These are phyloP conservation scores for Thrips palmi DNA, from an alignment of 1,140 invertebrate genomes.

Conservation along the genomic window DNA sequence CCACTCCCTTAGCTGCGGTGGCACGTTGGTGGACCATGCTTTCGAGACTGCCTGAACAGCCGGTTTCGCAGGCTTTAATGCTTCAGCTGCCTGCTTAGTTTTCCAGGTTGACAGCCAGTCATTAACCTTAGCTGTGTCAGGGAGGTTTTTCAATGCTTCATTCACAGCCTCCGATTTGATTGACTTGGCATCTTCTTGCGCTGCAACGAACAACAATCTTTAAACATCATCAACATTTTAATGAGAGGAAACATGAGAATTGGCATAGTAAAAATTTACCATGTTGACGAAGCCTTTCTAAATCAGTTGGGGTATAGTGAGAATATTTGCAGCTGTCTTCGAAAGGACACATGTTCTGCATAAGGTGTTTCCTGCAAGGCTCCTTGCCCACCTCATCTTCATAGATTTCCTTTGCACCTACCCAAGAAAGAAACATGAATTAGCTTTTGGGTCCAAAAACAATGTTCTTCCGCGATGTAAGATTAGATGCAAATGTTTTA, in stretches of 20 bases:
- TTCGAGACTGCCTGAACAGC: too few relatives aligned
- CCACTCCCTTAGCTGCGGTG: too few relatives aligned
- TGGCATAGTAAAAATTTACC: conserved; percentile 13
- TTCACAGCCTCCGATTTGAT: too few relatives aligned
- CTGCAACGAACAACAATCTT: too few relatives aligned
- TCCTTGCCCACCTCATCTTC: conserved; percentile 15
- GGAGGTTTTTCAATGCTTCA: too few relatives aligned
- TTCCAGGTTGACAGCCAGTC: too few relatives aligned
- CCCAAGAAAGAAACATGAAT: conserved; percentile 3
- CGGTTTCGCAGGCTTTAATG: too few relatives aligned
- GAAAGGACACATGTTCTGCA: conserved; percentile 14
- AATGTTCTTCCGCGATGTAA: neutral
- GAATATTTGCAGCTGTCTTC: conserved; percentile 13
- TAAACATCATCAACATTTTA: neutral
- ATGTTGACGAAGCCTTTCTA: conserved; percentile 10
- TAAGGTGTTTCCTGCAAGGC: conserved; percentile 13
- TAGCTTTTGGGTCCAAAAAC: neutral
- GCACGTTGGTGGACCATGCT: too few relatives aligned
- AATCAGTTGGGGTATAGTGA: conserved; percentile 14
- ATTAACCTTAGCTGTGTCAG: too few relatives aligned
- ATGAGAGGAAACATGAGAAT: conserved; percentile 13
- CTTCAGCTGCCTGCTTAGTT: too few relatives aligned
- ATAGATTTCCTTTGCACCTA: conserved; percentile 14
- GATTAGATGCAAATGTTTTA: neutral
- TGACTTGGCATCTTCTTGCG: too few relatives aligned